Percentiles rank a stretch among this genome's conserved stretches.
These are phyloP conservation scores for Cichladusa arquata DNA, from an alignment of 2,113 vertebrate species.

Conservation along the genomic window DNA sequence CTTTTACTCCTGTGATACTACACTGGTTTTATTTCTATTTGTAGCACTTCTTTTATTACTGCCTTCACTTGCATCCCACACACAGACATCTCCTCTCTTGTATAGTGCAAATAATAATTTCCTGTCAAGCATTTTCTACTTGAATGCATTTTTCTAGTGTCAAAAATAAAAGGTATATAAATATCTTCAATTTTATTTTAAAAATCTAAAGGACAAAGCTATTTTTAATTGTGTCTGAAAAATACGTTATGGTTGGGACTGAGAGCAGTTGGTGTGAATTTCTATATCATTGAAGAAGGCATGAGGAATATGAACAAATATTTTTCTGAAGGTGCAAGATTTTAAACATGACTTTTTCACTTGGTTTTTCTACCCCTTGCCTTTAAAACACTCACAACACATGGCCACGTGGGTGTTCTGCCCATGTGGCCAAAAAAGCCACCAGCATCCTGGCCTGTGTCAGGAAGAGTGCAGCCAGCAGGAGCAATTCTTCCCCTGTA, in stretches of 20 bases:
- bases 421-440: background rate
- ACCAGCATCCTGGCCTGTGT: background rate
- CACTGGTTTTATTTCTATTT: background rate
- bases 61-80: slow-evolving; percentile 14
- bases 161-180: background rate
- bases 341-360: background rate
- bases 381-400: background rate
- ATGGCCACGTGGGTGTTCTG: accelerated
- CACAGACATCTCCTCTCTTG: background rate
- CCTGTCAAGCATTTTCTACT: background rate
- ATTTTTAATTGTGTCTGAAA: background rate
- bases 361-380: background rate
- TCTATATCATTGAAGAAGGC: background rate
- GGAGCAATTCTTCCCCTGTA: background rate
- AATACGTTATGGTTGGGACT: background rate
- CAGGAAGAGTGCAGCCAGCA: background rate
- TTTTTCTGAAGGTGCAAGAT: background rate
- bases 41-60: background rate
- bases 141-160: background rate
- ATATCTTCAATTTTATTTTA: background rate
- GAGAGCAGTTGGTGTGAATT: background rate
- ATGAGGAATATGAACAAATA: background rate
- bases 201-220: background rate
- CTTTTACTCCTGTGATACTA: background rate
- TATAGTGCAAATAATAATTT: slow-evolving; percentile 18